Evolutionary conservation across 1,140 invertebrate species (phyloP), one percentile per base, ranked within the genome.

Genomic region (Drosophila nigrodunni): DNA sequence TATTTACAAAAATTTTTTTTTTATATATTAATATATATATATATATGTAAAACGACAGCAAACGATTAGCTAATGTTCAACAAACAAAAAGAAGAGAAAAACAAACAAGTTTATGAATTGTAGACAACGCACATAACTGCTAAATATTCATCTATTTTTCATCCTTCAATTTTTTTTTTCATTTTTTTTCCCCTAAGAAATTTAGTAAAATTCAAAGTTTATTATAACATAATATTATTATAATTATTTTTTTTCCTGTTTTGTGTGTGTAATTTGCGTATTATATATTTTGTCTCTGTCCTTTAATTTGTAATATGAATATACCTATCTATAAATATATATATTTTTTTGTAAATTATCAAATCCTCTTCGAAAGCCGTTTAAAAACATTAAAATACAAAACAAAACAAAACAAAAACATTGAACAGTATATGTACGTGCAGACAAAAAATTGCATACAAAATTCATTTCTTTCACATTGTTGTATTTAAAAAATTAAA

Each of bases 151-250:
- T 60, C 43, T 66, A 49, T 50, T 50, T 47, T 49, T 67, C 18
- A 21, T 21, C 49, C 55, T 9, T 18, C 50, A 41, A 57, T 37
- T 52, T 49, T 30, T 57, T 65, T 66, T 41, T 60, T 57, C 10
- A 2, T 3, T 57, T 57, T 41, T 18, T 57, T 21, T 11, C 7
- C 8, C 18, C 37, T 37, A 55, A 61, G 35, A 78, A 87, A 82
- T 87, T 87, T 86, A 86, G 82, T 74, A 57, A 87, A 86, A 86
- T 83, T 83, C 68, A 85, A 82, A 49, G 50, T 78, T 81, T 78
- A 72, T 46, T 61, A 64, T 57, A 37, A 50, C 6, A 30, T 30
- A 5, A 35, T 72, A 41, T 78, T 75, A 75, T 77, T 64, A 47
- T 70, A 60, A 65, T 71, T 70, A 64, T 60, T 52, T 77, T 77